These are phyloP conservation scores for Neosalanx taihuensis DNA, from an alignment of 2,797 vertebrate genomes.

Conservation along the genomic window DNA sequence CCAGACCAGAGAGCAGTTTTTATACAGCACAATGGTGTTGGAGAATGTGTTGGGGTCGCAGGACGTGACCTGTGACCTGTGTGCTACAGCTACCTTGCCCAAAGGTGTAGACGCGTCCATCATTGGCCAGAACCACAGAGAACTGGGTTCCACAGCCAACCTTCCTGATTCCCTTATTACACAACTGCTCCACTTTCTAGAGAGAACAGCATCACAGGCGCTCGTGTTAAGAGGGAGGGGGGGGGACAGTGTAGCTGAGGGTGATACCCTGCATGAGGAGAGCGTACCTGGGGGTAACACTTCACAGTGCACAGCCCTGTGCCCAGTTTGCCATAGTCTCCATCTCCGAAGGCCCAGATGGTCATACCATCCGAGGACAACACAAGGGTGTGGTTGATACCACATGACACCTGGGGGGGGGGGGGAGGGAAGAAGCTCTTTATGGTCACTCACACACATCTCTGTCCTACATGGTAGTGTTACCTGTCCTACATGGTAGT, in stretches of 20 bases:
- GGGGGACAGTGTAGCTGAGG: constrained; percentile 62
- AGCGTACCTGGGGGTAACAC: constrained; percentile 74
- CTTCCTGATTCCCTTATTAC: constrained; percentile 78
- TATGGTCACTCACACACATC: neutral
- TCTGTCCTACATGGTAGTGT: too few relatives aligned
- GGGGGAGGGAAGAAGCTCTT: too few relatives aligned
- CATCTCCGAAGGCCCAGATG: constrained; percentile 81
- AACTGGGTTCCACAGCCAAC: constrained; percentile 79
- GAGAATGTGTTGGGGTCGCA: too few relatives aligned
- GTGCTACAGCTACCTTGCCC: constrained; percentile 71
- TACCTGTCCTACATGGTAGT: too few relatives aligned
- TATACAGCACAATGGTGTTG: too few relatives aligned
- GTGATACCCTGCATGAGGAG: constrained; percentile 54
- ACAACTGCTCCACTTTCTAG: constrained; percentile 79
- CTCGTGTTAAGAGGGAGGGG: neutral
- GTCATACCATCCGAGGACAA: constrained; percentile 75
- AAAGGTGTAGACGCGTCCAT: constrained; percentile 79
- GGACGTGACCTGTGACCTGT: neutral
- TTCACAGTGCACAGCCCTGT: constrained; percentile 78
- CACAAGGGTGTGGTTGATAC: constrained; percentile 79
- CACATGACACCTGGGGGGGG: constrained; percentile 73
- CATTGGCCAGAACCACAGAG: constrained; percentile 73
- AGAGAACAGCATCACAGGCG: constrained; percentile 6
- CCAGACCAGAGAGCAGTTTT: too few relatives aligned
- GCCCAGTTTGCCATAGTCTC: constrained; percentile 80